Conservation (phyloP, 2,113 vertebrate species). For the Ceuthmochares aereus region DNA sequence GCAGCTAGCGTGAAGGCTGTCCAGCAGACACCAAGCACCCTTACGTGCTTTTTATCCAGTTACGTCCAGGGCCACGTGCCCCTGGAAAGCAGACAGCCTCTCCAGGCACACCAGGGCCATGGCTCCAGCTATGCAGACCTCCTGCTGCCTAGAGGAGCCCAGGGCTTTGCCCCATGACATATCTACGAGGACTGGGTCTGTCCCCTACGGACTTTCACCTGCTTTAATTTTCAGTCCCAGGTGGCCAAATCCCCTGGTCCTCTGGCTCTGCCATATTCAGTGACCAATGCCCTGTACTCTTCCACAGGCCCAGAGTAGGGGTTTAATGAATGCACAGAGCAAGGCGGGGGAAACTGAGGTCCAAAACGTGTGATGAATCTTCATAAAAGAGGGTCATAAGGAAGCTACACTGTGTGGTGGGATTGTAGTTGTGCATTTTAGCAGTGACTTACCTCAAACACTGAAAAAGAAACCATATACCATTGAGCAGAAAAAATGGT, state of each 20-base stretch:
- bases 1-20: background rate
- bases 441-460: background rate
- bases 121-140: background rate
- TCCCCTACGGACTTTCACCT: background rate
- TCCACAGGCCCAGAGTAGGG: background rate
- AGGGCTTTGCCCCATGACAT: background rate
- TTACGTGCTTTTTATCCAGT: background rate
- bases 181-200: rapidly evolving
- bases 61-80: rapidly evolving
- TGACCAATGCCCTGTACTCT: rapidly evolving
- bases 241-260: background rate
- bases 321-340: background rate
- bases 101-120: rapidly evolving
- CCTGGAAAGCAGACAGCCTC: background rate
- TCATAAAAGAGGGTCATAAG: background rate
- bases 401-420: background rate
- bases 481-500: background rate
- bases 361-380: background rate
- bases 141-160: background rate
- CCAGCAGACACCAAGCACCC: background rate
- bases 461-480: background rate
- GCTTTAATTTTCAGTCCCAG: background rate
- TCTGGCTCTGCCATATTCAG: background rate
- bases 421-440: background rate
- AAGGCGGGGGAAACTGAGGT: background rate